Conservation (phyloP, 1,140 invertebrate species). For the Drosophila paulistorum region DNA sequence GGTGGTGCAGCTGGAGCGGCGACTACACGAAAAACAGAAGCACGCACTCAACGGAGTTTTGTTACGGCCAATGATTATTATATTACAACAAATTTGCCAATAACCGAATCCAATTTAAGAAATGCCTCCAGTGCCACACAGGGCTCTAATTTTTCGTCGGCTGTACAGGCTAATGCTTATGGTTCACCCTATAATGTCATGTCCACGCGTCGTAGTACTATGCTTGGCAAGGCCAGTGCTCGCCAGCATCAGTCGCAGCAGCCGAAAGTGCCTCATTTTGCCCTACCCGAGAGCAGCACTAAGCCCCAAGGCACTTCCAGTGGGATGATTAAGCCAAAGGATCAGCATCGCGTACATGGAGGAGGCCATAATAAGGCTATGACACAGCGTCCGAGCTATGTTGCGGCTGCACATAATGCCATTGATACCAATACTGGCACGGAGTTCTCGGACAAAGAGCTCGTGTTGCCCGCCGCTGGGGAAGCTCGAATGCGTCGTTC, state of each 20-base stretch:
- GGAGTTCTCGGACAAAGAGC: slow-evolving; percentile 53
- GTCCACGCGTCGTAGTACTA: slow-evolving; percentile 39
- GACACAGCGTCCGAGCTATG: slow-evolving; percentile 39
- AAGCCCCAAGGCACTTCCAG: slow-evolving; percentile 26
- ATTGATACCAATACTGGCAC: slow-evolving; percentile 10
- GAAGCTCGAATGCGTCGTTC: slow-evolving; percentile 17
- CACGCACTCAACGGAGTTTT: slow-evolving; percentile 60
- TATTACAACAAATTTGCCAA: slow-evolving; percentile 63
- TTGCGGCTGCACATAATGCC: slow-evolving; percentile 8
- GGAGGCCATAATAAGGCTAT: slow-evolving; percentile 22
- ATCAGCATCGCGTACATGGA: slow-evolving; percentile 7
- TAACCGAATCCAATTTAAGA: slow-evolving; percentile 48
- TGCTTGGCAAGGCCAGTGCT: slow-evolving; percentile 36
- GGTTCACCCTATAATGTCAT: slow-evolving; percentile 39
- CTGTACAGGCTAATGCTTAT: slow-evolving; percentile 15
- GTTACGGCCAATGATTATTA: slow-evolving; percentile 69
- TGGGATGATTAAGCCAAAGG: slow-evolving; percentile 25
- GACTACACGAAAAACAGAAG: slow-evolving; percentile 34
- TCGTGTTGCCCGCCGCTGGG: slow-evolving; percentile 9
- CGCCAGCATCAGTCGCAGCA: slow-evolving; percentile 37
- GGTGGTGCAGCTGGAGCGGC: slow-evolving; percentile 16
- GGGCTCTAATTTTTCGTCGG: slow-evolving; percentile 16
- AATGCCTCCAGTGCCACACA: slow-evolving; percentile 15
- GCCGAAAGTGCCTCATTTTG: slow-evolving; percentile 46
- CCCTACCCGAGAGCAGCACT: slow-evolving; percentile 15